Base-by-base conservation (phyloP, 2,113 vertebrate species). In the Ellobius talpinus region DNA sequence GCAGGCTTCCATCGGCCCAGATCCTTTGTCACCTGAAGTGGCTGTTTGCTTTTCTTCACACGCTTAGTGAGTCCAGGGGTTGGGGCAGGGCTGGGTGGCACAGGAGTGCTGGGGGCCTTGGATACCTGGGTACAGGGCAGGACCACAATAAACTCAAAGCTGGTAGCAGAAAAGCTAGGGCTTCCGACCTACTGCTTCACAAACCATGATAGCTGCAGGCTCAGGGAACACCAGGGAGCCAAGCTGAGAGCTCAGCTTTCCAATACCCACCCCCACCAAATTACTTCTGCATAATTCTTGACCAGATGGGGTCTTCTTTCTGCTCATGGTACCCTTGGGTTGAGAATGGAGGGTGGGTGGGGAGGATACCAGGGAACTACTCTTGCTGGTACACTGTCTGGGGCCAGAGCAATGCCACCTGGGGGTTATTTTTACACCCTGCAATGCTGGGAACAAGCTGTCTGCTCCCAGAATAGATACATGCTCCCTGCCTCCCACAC, bases 11-110 rank as follows among this genome's bases (percentile, higher is more conserved):
- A 99, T 94, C 99, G 99, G 86, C 92, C 99, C 95, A 99, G 98
- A 95, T 99, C 99, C 99, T 99, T 99, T 8, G 99, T 99, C 47
- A 99, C 99, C 97, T 99, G 99, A 90, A 99, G 98, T 2, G 99
- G 99, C 97, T 99, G 99, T 93, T 99, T 99, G 98, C 99, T 99
- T 97, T 99, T 99, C 98, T 99, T 99, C 87, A 99, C 98, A 95
- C 99, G 99, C 97, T 99, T 99, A 92, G 99, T 98, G 45, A 99
- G 98, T 55, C 99, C 98, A 16, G 99, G 98, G 52, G 99, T 92
- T 0, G 99, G 98, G 94, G 99, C 99, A 0, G 99, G 98, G 85
- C 99, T 99, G 55, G 99, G 99, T 0, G 98, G 98, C 1, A 99
- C 98, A 42, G 99, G 99, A 36, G 99, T 84, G 0, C 98, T 98